Evolutionary conservation across 2,797 vertebrate species (phyloP).

Genomic region (Sebastes baramenuke): DNA sequence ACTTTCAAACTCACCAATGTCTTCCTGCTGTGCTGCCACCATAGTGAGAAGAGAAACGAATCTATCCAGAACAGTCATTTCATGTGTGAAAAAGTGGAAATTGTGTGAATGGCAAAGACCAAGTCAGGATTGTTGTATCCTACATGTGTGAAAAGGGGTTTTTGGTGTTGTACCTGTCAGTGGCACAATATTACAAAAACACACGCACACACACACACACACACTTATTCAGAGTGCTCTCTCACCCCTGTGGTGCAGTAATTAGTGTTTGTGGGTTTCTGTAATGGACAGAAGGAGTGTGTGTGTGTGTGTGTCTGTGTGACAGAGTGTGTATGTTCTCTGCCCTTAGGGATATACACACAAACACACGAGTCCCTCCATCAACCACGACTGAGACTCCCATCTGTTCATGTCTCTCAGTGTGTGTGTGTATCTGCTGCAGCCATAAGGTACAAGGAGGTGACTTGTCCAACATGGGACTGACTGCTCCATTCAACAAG

Average conservation of each 20-base stretch:
- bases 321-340: neutral
- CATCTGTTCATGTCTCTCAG: conserved; percentile 60
- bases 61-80: conserved; percentile 22
- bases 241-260: conserved; percentile 41
- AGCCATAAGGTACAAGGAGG: conserved; percentile 46
- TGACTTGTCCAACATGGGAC: conserved; percentile 51
- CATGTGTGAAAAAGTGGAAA: conserved; percentile 21
- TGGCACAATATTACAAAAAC: neutral
- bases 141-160: conserved; percentile 6
- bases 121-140: neutral
- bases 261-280: conserved; percentile 44
- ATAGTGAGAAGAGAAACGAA: conserved; percentile 11
- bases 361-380: conserved; percentile 39
- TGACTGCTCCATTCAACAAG: conserved; percentile 46
- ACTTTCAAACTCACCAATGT: conserved; percentile 10
- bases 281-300: conserved; percentile 22
- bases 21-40: conserved; percentile 17
- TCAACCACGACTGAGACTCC: conserved; percentile 42
- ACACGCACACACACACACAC: neutral
- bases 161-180: conserved; percentile 15
- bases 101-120: conserved; percentile 4
- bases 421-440: conserved; percentile 30
- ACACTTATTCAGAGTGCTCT: neutral
- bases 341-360: conserved; percentile 45
- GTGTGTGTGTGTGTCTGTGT: neutral